Evolutionary conservation across 2,113 vertebrate genomes (phyloP).

Genomic region (Antechinus stuartii): DNA sequence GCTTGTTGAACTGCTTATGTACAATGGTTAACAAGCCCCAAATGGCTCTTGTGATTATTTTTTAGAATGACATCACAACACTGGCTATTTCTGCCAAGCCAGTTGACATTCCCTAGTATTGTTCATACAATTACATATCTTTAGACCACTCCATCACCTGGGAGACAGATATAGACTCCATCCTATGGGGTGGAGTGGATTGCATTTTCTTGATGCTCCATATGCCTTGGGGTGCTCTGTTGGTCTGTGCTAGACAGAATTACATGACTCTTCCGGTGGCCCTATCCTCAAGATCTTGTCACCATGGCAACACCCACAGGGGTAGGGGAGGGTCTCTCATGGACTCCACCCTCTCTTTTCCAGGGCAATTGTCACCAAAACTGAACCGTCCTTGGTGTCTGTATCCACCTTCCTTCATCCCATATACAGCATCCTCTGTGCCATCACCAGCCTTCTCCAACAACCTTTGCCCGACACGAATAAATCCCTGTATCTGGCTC

Average conservation of each 20-base stretch:
- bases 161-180: background rate
- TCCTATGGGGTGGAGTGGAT: no score
- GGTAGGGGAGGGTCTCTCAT: background rate
- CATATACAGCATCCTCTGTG: background rate
- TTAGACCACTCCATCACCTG: background rate
- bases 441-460: background rate
- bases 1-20: background rate
- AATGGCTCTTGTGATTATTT: background rate
- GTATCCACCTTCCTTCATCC: background rate
- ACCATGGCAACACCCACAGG: background rate
- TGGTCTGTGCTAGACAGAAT: background rate
- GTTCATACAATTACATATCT: background rate
- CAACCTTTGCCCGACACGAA: background rate
- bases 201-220: background rate
- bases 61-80: background rate
- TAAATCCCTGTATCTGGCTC: background rate
- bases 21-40: background rate
- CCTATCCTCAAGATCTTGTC: background rate
- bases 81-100: background rate
- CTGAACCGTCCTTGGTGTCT: background rate
- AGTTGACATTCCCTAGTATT: background rate
- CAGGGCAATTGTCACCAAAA: background rate
- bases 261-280: background rate
- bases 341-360: background rate
- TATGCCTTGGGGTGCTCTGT: background rate